phyloP scores from a whole-genome alignment of 2,113 vertebrate genomes.

The Protobothrops mucrosquamatus region DNA sequence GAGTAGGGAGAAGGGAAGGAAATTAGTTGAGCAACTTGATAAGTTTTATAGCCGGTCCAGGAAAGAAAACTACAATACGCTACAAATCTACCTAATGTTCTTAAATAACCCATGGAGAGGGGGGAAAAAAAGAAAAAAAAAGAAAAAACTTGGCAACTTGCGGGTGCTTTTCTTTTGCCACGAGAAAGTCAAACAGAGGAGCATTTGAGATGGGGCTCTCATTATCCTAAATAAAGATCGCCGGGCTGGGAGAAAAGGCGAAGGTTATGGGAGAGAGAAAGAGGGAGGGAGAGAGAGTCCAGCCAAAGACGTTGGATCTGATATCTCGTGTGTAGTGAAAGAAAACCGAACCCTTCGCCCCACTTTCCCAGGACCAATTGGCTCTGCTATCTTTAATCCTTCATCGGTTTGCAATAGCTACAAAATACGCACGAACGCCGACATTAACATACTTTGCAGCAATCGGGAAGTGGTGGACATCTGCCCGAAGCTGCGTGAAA shows the following conservation, averaged over 20 bases:
- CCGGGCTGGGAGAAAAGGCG: not conserved
- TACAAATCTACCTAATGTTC: slow-evolving; percentile 29
- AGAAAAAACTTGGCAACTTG: slow-evolving; percentile 18
- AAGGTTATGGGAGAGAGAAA: not conserved
- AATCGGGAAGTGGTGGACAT: not conserved
- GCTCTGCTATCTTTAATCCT: not conserved
- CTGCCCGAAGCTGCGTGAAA: not conserved
- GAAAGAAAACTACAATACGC: not conserved
- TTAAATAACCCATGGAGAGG: slow-evolving; percentile 25
- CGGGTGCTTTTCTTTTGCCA: slow-evolving; percentile 22
- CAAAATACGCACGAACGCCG: not conserved
- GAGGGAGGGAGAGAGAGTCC: not conserved
- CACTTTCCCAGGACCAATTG: not conserved
- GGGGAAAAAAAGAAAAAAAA: not conserved
- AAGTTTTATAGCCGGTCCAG: slow-evolving; percentile 32
- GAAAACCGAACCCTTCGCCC: slow-evolving; percentile 17
- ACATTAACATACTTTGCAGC: not conserved
- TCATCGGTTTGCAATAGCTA: not conserved
- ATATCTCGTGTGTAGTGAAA: slow-evolving; percentile 13
- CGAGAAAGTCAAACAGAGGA: slow-evolving; percentile 40
- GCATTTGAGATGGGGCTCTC: slow-evolving; percentile 1
- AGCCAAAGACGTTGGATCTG: slow-evolving; percentile 16
- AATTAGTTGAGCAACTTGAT: slow-evolving; percentile 35
- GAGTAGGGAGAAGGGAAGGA: not conserved
- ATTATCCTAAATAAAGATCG: slow-evolving; percentile 8